Conservation (phyloP, 2,888 invertebrate genomes). For the Malthinus seriepunctatus region DNA sequence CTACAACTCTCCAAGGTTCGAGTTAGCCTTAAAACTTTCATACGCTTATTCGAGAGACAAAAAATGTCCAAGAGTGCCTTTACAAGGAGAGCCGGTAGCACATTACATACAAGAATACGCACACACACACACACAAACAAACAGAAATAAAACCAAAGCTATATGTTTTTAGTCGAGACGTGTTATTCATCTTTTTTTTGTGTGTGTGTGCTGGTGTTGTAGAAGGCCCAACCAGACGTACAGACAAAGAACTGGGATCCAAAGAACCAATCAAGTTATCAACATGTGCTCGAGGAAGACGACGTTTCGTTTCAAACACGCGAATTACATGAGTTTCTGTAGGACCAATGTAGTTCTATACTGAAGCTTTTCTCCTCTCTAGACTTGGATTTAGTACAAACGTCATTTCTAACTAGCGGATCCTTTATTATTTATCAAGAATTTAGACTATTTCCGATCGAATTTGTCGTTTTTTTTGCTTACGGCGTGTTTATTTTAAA, state of each 20-base stretch:
- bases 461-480: not conserved
- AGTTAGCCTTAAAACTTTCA: no score
- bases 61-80: not conserved
- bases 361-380: not conserved
- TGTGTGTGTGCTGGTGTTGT: slow-evolving; percentile 10
- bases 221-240: slow-evolving; percentile 31
- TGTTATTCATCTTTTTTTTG: slow-evolving; percentile 31
- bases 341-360: slow-evolving; percentile 26
- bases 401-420: slow-evolving; percentile 19
- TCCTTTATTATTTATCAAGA: slow-evolving; percentile 6
- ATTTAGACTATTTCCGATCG: slow-evolving; percentile 16
- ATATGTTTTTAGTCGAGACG: slow-evolving; percentile 34
- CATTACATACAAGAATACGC: no score
- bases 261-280: slow-evolving; percentile 19
- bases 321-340: slow-evolving; percentile 21
- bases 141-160: slow-evolving; percentile 14
- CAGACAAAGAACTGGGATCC: slow-evolving; percentile 32
- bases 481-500: no score
- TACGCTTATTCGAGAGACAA: not conserved
- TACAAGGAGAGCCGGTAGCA: slow-evolving; percentile 4
- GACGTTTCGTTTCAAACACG: slow-evolving; percentile 7
- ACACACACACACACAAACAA: not conserved
- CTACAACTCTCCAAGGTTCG: not conserved
- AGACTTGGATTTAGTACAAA: slow-evolving; percentile 9
- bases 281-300: slow-evolving; percentile 13